phyloP scores from a whole-genome alignment of 2,113 vertebrate genomes.

The Microtus montanus region DNA sequence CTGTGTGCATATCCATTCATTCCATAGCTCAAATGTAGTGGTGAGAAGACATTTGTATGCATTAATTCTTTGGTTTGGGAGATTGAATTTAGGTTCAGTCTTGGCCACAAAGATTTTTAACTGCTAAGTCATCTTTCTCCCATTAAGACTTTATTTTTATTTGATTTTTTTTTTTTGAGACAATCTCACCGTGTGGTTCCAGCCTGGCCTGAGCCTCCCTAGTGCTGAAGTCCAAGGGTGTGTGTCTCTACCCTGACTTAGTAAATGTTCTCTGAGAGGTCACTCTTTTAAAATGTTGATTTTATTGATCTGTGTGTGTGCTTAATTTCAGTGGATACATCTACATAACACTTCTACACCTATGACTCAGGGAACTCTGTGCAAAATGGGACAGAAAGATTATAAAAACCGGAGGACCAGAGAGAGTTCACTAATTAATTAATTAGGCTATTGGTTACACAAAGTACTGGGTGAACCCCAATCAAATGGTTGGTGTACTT shows the following conservation, averaged over 20 bases:
- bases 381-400: background rate
- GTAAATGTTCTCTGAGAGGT: background rate
- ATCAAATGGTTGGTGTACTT: background rate
- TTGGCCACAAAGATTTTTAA: background rate
- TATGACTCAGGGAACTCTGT: background rate
- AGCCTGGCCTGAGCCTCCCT: background rate
- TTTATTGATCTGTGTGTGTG: background rate
- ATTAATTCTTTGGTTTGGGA: background rate
- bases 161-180: no score
- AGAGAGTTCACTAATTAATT: background rate
- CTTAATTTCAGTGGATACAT: background rate
- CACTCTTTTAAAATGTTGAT: background rate
- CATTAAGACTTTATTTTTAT: background rate
- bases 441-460: background rate
- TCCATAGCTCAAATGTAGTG: background rate
- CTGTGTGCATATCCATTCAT: background rate
- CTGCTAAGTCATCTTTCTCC: no score
- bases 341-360: background rate
- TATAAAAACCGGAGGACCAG: background rate
- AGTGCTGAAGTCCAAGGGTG: background rate
- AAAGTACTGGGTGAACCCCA: background rate
- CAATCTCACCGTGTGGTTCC: background rate
- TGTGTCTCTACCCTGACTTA: background rate
- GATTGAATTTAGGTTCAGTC: background rate
- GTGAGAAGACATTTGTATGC: background rate